A percentile compares a stretch with the other conserved stretches of the same genome.
These are phyloP conservation scores for Ommatoiulus sabulosus DNA, from an alignment of 2,888 invertebrate genomes.

Conservation along the genomic window DNA sequence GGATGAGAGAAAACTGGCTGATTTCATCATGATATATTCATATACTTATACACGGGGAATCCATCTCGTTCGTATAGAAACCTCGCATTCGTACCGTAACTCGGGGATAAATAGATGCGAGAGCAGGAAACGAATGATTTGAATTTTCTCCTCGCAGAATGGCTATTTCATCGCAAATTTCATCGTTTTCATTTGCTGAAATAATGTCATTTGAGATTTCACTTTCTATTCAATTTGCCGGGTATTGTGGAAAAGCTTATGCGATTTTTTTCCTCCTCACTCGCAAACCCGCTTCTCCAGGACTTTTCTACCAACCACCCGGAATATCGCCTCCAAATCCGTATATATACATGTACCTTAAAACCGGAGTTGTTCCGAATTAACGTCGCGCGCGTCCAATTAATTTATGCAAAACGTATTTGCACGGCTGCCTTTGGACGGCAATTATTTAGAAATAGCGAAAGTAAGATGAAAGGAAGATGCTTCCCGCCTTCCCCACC, in stretches of 20 bases:
- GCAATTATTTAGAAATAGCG: background rate
- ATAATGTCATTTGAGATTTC: conserved; percentile 34
- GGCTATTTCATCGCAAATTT: conserved; percentile 20
- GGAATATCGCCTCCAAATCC: background rate
- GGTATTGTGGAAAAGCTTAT: conserved; percentile 13
- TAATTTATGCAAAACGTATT: conserved; percentile 9
- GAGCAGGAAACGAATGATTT: background rate
- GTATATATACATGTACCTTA: background rate
- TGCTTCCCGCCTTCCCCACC: too few relatives aligned
- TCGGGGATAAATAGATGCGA: conserved; percentile 11
- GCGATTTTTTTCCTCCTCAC: background rate
- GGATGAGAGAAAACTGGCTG: conserved; percentile 34
- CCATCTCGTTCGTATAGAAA: background rate
- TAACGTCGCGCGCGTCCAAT: background rate
- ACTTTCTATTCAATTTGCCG: conserved; percentile 10
- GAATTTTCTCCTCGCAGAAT: conserved; percentile 2
- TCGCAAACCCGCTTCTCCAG: background rate
- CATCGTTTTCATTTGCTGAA: conserved; percentile 34
- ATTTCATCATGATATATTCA: conserved; percentile 34
- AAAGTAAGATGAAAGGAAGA: conserved; percentile 34
- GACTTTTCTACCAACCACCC: background rate
- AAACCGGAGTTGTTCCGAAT: conserved; percentile 15
- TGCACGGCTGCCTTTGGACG: background rate
- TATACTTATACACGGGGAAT: conserved; percentile 18
- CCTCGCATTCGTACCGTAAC: background rate